Conservation (phyloP, 2,797 vertebrate genomes). For the Pteronotus mesoamericanus region DNA sequence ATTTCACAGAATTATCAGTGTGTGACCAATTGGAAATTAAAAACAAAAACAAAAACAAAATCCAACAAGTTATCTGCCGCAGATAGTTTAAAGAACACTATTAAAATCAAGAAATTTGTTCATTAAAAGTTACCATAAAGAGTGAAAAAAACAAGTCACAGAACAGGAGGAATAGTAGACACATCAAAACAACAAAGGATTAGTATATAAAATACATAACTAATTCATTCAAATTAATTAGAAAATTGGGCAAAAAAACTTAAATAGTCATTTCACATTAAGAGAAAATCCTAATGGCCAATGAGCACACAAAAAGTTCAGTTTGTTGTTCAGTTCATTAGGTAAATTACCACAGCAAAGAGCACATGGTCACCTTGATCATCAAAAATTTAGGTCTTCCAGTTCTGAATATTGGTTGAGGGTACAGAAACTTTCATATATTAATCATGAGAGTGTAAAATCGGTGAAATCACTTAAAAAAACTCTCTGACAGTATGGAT, state of each 20-base stretch:
- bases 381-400: background rate
- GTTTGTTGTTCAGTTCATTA: background rate
- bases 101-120: background rate
- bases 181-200: background rate
- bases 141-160: background rate
- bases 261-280: background rate
- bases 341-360: background rate
- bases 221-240: background rate
- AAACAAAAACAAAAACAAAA: background rate
- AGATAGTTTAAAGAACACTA: background rate
- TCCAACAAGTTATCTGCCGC: background rate
- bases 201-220: background rate
- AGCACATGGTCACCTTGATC: background rate
- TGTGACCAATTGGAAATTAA: background rate
- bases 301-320: background rate
- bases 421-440: background rate
- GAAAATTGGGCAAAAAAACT: background rate
- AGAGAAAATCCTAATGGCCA: background rate
- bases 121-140: background rate
- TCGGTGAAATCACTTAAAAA: background rate
- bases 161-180: background rate
- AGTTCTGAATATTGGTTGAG: background rate
- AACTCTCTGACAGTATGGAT: background rate
- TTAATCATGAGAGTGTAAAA: background rate
- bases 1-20: background rate